Conservation (phyloP, 2,888 invertebrate species). For the Drosophila greeni region DNA sequence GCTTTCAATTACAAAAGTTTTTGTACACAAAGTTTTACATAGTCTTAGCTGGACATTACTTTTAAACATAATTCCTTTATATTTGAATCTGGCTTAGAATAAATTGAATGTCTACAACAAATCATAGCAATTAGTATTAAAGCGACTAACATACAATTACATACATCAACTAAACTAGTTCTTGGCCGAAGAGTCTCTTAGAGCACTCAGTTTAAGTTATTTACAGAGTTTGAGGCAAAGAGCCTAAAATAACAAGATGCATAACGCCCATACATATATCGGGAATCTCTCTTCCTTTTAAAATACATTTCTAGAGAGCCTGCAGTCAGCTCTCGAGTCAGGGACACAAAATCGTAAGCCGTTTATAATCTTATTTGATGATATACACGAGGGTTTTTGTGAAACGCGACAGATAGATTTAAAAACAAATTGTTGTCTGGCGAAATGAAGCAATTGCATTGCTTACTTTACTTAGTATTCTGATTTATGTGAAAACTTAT, state of each 20-base stretch:
- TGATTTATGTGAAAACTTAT: not conserved
- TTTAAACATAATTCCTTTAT: not conserved
- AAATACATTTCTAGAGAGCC: not conserved
- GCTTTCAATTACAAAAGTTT: not conserved
- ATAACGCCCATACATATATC: not conserved
- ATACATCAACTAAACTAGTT: slow-evolving; percentile 3
- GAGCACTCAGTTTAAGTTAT: slow-evolving; percentile 10
- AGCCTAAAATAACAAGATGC: not conserved
- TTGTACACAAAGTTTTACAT: slow-evolving; percentile 1
- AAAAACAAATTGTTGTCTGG: too few species aligned
- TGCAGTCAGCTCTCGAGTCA: not conserved
- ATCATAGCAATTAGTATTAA: slow-evolving; percentile 10
- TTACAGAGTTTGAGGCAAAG: slow-evolving; percentile 8
- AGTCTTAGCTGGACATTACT: not conserved
- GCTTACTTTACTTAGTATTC: too few species aligned
- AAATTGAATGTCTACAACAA: slow-evolving; percentile 19
- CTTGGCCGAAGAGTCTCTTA: slow-evolving; percentile 9
- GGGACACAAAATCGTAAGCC: not conserved
- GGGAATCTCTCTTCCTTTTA: not conserved
- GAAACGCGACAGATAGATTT: not conserved
- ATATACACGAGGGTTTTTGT: not conserved
- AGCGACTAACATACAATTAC: slow-evolving; percentile 6
- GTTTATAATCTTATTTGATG: not conserved
- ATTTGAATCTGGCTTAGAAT: slow-evolving; percentile 13
- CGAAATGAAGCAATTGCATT: not conserved